Base-by-base conservation (phyloP, 2,888 invertebrate genomes). In the Brachypterus glaber region DNA sequence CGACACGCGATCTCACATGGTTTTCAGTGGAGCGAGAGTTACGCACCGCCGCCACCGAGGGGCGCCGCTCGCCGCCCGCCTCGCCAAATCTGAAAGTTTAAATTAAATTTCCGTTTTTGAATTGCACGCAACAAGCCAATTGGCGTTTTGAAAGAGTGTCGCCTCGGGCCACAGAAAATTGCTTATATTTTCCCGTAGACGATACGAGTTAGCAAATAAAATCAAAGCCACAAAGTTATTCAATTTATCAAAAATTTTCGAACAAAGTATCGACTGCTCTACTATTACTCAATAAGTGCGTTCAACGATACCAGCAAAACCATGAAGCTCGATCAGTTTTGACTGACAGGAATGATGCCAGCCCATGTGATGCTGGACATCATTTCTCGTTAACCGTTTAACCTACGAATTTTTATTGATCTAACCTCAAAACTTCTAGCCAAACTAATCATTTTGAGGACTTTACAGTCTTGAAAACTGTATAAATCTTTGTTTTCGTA, bases 101-200 rank as follows among this genome's bases (percentile, higher is more conserved):
- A 64, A 64, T 64, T 62, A 63, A 63, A 64, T 64, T 63, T 63
- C 63, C 62, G 62, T 60, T 61, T 61, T 62, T 62, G 62, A 62
- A 63, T 63, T 60, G 62, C 60, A 62, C 62, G 62, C 63, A 64
- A 63, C 63, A 59, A 50, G 52, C 61, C 64, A 62, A 63, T 63
- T 62, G 62, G 52, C 55, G 57, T 61, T 60, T 60, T 59, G 53
- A 51, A 52, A 54, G 50, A 33, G 37, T 43, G 45, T 35, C 46
- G 53, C 53, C 52, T 49, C 49, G 46, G 55, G 55, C 52, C 41
- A 39, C 45, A 49, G 58, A 58, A 59, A 62, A 62, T 62, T 51
- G 58, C 60, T 62, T 62, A 62, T 59, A 60, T 60, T 59, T 48
- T 54, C 49, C 52, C 46, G 49, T 45, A 47, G 39, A 43, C 46